Percentiles rank a stretch among this genome's conserved stretches.
phyloP scores from a whole-genome alignment of 2,888 invertebrate genomes.

The Eristalis tenax region DNA sequence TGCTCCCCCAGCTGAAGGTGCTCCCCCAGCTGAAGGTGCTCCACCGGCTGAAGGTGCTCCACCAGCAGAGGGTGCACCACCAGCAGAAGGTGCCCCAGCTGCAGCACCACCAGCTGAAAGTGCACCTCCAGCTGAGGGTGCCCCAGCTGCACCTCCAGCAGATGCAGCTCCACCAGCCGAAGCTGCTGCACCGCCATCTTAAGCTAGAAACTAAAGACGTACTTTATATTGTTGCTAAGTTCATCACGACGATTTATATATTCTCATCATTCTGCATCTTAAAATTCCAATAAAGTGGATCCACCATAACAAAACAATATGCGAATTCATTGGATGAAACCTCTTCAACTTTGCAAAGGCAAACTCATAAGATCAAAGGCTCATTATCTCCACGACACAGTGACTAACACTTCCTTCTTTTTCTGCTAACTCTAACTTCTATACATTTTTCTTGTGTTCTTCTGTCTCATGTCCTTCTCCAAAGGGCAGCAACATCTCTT shows the following conservation, averaged over 20 bases:
- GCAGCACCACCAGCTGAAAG: conserved; percentile 75
- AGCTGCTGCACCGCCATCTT: conserved; percentile 74
- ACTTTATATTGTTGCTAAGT: conserved; percentile 44
- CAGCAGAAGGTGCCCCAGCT: conserved; percentile 71
- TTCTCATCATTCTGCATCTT: conserved; percentile 33
- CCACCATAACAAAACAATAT: conserved; percentile 25
- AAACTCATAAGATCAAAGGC: conserved; percentile 45
- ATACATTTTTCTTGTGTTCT: background rate
- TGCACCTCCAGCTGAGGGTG: conserved; percentile 53
- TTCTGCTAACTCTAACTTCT: conserved; percentile 25
- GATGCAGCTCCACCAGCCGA: conserved; percentile 73
- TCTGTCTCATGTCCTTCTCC: conserved; percentile 11
- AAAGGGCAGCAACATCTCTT: conserved; percentile 17
- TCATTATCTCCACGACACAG: conserved; percentile 27
- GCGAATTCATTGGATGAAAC: background rate
- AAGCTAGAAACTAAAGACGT: conserved; percentile 27
- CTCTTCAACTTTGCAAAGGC: conserved; percentile 29
- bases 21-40: conserved; percentile 71
- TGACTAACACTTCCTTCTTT: conserved; percentile 63
- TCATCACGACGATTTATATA: conserved; percentile 47
- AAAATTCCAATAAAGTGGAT: conserved; percentile 57
- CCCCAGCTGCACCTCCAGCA: conserved; percentile 28
- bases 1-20: conserved; percentile 72
- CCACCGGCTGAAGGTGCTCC: conserved; percentile 73
- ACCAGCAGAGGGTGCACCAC: conserved; percentile 73